Evolutionary conservation across 2,797 vertebrate genomes (phyloP), one percentile per base, ranked within the genome.

Genomic region (Neomorphus geoffroyi): DNA sequence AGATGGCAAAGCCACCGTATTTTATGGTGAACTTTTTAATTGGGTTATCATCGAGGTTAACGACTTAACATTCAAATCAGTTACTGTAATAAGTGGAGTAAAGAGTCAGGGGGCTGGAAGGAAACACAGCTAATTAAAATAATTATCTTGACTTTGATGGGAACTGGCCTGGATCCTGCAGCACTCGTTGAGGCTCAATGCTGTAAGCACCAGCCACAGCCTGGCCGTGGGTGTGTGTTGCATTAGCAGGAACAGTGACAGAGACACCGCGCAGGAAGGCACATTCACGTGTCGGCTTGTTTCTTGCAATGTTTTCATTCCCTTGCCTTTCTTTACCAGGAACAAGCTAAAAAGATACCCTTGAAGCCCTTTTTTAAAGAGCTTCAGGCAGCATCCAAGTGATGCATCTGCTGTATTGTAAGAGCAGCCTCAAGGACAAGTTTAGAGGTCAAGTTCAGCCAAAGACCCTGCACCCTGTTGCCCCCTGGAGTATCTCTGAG

Each of bases 101-200:
- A 95, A 86, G 82, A 85, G 70, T 33, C 45, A 37, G 43, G 85
- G 71, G 80, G 79, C 61, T 93, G 84, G 85, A 61, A 90, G 80
- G 94, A 94, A 95, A 79, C 43, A 77, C 80, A 89, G 80, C 83
- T 91, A 90, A 94, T 91, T 80, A 77, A 87, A 89, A 87, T 35
- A 46, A 92, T 88, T 85, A 86, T 56, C 78, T 79, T 94, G 71
- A 62, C 92, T 87, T 92, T 95, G 92, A 48, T 74, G 85, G 80
- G 93, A 77, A 80, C 86, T 95, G 95, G 92, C 95, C 94, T 93
- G 94, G 90, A 92, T 96, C 82, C 90, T 83, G 82, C 92, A 78
- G 92, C 90, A 83, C 30, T 30, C 11, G 2, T n/a, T 19, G 60
- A 69, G 77, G 89, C 78, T 92, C 6, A 24, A 7, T 78, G 86